A percentile compares a stretch with the other conserved stretches of the same genome.
phyloP scores from a whole-genome alignment of 2,113 vertebrate species.

The Oreocharis arfaki region DNA sequence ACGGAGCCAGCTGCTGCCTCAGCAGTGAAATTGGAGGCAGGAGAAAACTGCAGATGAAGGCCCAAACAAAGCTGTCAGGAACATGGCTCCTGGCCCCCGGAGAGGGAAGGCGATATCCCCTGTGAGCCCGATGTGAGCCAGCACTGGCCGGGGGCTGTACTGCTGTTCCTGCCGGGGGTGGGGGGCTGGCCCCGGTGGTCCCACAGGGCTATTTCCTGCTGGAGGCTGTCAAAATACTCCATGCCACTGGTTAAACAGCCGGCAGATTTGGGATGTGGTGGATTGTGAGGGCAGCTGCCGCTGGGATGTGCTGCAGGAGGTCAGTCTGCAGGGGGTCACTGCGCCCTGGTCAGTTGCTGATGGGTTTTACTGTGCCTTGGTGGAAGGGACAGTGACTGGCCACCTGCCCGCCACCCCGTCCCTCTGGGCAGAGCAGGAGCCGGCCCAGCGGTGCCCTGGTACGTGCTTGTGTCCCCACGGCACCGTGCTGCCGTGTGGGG shows the following conservation, averaged over 20 bases:
- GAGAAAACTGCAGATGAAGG: background rate
- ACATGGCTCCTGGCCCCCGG: background rate
- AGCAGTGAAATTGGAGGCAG: background rate
- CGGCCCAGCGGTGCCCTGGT: background rate
- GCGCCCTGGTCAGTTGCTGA: background rate
- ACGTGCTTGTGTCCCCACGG: accelerated
- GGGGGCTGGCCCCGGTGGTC: background rate
- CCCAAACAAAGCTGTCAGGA: background rate
- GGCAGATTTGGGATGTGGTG: background rate
- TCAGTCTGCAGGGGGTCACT: no score
- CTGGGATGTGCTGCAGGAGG: background rate
- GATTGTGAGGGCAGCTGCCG: background rate
- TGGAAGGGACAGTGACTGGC: background rate
- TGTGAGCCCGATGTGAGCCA: background rate
- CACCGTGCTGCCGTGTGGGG: background rate
- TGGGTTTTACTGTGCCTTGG: background rate
- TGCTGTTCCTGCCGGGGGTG: background rate
- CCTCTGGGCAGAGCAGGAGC: background rate
- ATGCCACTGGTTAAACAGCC: constrained; percentile 9
- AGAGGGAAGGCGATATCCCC: background rate
- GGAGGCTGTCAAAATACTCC: constrained; percentile 53
- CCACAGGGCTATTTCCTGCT: background rate
- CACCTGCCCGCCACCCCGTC: accelerated
- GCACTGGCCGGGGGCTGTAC: background rate
- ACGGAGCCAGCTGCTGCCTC: background rate